Conservation (phyloP, 64 coral and sea anemone species). For the Montipora cactus region DNA sequence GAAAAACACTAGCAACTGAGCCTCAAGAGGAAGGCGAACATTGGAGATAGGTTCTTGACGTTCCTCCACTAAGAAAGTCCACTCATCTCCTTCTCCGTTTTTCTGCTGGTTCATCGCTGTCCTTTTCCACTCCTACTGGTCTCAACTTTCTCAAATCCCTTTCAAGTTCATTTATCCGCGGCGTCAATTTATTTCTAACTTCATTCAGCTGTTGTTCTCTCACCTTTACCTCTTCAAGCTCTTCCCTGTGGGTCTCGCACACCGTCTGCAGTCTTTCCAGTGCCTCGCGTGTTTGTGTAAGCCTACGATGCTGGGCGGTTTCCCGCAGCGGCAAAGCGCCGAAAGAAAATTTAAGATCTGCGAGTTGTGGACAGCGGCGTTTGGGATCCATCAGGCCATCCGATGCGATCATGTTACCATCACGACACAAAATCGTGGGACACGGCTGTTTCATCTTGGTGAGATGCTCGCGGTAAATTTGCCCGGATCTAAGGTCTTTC, state of each 20-base stretch:
- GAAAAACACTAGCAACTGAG: no score
- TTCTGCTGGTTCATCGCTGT: slow-evolving; percentile 43
- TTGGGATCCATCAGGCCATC: slow-evolving; percentile 93
- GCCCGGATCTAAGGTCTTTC: slow-evolving; percentile 78
- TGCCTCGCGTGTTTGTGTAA: slow-evolving; percentile 13
- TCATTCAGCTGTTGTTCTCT: slow-evolving; percentile 69
- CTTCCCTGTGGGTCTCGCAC: slow-evolving; percentile 26
- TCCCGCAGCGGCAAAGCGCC: slow-evolving; percentile 75
- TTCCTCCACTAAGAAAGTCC: background rate
- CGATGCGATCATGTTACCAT: slow-evolving; percentile 86
- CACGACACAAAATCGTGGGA: slow-evolving; percentile 80
- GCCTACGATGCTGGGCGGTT: slow-evolving; percentile 20
- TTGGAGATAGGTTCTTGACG: background rate
- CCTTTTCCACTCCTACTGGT: slow-evolving; percentile 29
- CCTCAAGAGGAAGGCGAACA: no score
- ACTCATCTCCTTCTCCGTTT: slow-evolving; percentile 62
- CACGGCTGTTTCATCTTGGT: slow-evolving; percentile 74
- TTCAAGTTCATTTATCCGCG: slow-evolving; percentile 71
- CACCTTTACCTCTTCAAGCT: background rate
- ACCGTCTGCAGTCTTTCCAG: slow-evolving; percentile 44
- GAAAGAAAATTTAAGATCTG: slow-evolving; percentile 66
- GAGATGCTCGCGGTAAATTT: slow-evolving; percentile 82
- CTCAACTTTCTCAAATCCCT: slow-evolving; percentile 78
- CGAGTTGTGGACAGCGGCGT: slow-evolving; percentile 59
- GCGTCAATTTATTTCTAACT: slow-evolving; percentile 40